Evolutionary conservation across 2,888 invertebrate species (phyloP), one percentile per base, ranked within the genome.

Genomic region (Troides oblongomaculatus): DNA sequence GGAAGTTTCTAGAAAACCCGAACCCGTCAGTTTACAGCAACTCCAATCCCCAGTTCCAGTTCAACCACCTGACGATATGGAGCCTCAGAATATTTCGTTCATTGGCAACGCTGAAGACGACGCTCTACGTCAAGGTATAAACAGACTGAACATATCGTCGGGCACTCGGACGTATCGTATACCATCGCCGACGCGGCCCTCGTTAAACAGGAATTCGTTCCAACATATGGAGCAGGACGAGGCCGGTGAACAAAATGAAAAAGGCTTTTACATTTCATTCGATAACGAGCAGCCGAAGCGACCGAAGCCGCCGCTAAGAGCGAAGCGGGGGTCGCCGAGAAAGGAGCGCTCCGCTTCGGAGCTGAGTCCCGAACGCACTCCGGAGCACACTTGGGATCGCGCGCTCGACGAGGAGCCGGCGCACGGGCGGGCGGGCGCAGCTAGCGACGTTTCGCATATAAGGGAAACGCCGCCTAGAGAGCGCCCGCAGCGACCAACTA

Each of bases 201-300:
- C 95, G 72, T 86, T 94, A 57, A 94, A 94, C 73, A 92, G 95
- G 66, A 95, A 95, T 83, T 95, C 96, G 71, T 96, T 97, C 91
- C 96, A 95, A 83, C 93, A 81, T 76, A 84, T 80, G 71, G 89
- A 84, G 71, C 88, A 75, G 77, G 90, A 84, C 74, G 73, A 73
- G 62, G 72, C 57, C 17, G 79, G 84, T 77, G 89, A 94, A 80
- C 80, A 92, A 81, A 84, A 93, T 82, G 96, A 97, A 84, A 97
- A 97, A 85, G 97, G 97, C 46, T 99, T 99, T 90, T 98, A 98
- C 87, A 97, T 99, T 82, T 97, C 97, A 65, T 98, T 99, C 84
- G 98, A 98, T 83, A 96, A 96, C 84, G 97, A 97, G 70, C 95
- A 95, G 78, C 97, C 97, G 21, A 97, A 97, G 83, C 94, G 97